Evolutionary conservation across 2,888 invertebrate genomes (phyloP), one percentile per base, ranked within the genome.

Genomic region (Villa cingulata): DNA sequence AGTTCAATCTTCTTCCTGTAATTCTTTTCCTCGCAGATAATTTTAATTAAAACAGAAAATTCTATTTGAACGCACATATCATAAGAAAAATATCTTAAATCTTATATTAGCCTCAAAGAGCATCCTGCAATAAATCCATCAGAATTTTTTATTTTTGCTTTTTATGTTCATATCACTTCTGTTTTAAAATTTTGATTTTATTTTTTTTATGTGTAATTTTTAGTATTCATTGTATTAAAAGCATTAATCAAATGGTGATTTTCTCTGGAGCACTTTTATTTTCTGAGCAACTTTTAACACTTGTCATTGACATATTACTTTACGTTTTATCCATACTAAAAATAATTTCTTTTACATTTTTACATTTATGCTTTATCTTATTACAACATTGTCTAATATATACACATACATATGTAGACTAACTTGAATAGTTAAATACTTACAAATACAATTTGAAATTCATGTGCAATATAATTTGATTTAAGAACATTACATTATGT

Each of bases 221-320:
- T 23, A 6, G 23, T 6, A 23, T 7, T 23, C 23, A 23, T 6
- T 6, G 23, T 23, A 23, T 23, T 23, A 12, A 32, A 32, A 27
- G 12, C 29, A 32, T 32, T 32, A 32, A 32, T 32, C 29, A 32
- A 32, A 12, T 9, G 12, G 3, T 32, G 29, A 12, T 32, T 32
- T 32, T 32, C 4, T 14, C 4, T 14, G 12, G 29, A 12, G 29
- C 23, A 23, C 23, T 6, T 27, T 27, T 14, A 32, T 32, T 14
- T 32, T 32, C 12, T 32, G 12, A 32, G 12, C 29, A 32, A 32
- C 29, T 32, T 32, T 46, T 46, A 46, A 41, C 46, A 46, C 46
- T 46, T 46, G 46, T 46, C 46, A 46, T 46, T 46, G 46, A 46
- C 46, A 41, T 42, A 46, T 46, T 42, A 18, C 37, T 12, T 32